These are phyloP conservation scores for Bhutanitis thaidina DNA, from an alignment of 2,888 invertebrate species.

Conservation along the genomic window DNA sequence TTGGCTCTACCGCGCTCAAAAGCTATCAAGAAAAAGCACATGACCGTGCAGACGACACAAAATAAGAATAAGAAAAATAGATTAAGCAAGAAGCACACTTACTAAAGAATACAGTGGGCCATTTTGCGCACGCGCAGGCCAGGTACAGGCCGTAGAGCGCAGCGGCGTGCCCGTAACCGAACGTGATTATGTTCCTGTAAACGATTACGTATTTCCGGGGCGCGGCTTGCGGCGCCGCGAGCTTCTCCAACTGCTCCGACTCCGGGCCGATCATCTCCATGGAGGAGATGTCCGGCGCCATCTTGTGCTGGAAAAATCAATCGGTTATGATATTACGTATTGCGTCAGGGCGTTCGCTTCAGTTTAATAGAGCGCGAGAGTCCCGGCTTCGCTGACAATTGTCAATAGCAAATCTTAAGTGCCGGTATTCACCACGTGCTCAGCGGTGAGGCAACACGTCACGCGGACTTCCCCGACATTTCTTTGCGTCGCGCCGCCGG, in stretches of 20 bases:
- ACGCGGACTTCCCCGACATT: too few relatives aligned
- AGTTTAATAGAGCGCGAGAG: too few relatives aligned
- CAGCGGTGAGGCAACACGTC: too few relatives aligned
- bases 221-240: slow-evolving; percentile 30
- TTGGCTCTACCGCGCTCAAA: too few relatives aligned
- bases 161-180: slow-evolving; percentile 35
- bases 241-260: slow-evolving; percentile 21
- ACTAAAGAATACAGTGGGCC: slow-evolving; percentile 39
- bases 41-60: too few relatives aligned
- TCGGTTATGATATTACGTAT: neutral
- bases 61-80: too few relatives aligned
- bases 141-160: slow-evolving; percentile 39
- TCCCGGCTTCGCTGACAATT: too few relatives aligned
- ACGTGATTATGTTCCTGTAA: slow-evolving; percentile 31
- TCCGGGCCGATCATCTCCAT: slow-evolving; percentile 8
- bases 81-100: slow-evolving; percentile 23
- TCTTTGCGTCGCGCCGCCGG: too few relatives aligned
- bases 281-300: slow-evolving; percentile 16
- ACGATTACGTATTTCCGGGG: slow-evolving; percentile 35
- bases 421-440: too few relatives aligned
- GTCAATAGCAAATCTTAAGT: too few relatives aligned
- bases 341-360: too few relatives aligned
- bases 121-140: slow-evolving; percentile 33
- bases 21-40: too few relatives aligned
- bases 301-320: neutral